phyloP scores from a whole-genome alignment of 2,113 vertebrate genomes.

The Fulica atra region DNA sequence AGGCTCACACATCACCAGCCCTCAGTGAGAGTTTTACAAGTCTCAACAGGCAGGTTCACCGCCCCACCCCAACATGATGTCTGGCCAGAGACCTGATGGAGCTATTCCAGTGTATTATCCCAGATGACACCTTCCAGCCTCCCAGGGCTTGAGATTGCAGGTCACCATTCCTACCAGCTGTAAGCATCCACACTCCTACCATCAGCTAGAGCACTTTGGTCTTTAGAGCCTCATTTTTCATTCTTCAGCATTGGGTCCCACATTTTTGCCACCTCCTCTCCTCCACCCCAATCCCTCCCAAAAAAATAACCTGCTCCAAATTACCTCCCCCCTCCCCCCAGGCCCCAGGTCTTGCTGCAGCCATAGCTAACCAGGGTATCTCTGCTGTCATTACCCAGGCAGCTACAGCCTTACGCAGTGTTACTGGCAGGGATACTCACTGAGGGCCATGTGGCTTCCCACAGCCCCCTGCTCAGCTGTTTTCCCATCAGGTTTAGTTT shows the following conservation, averaged over 20 bases:
- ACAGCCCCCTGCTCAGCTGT: accelerated
- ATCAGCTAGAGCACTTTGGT: not conserved
- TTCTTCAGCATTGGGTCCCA: not conserved
- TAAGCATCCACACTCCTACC: not conserved
- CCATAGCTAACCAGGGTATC: not conserved
- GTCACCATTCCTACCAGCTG: accelerated
- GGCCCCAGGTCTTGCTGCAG: not conserved
- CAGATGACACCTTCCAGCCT: not conserved
- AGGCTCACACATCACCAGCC: accelerated
- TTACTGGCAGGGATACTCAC: not conserved
- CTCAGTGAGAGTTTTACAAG: not conserved
- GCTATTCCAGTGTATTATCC: accelerated
- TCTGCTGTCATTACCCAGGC: not conserved
- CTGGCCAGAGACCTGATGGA: not conserved
- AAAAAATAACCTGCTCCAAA: not conserved
- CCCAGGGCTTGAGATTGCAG: not conserved
- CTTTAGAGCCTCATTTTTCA: not conserved
- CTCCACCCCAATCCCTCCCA: not conserved
- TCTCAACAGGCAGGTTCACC: not conserved
- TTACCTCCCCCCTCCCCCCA: not conserved
- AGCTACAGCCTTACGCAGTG: accelerated
- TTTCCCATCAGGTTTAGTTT: not conserved
- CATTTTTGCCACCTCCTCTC: not conserved
- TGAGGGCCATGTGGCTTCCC: not conserved
- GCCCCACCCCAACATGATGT: accelerated